Percentiles rank a stretch among this genome's conserved stretches.
These are phyloP conservation scores for Rhinogobius similis DNA, from an alignment of 2,113 vertebrate genomes.

Conservation along the genomic window DNA sequence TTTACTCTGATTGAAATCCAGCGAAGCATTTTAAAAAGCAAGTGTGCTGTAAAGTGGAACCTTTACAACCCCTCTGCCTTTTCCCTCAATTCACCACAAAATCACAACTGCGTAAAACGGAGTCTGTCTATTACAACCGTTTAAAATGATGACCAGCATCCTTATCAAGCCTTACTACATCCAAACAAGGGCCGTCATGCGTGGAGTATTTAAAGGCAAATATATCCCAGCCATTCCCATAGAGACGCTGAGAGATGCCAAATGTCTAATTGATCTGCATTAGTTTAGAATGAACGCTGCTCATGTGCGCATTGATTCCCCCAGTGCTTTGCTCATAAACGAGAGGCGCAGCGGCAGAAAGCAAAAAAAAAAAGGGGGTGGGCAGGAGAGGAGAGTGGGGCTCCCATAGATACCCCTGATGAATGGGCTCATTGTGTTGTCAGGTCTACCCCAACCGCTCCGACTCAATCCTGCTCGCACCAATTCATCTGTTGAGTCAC, in stretches of 20 bases:
- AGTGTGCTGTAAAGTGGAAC: conserved; percentile 15
- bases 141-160: conserved; percentile 22
- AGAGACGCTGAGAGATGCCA: not conserved
- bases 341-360: conserved; percentile 28
- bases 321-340: conserved; percentile 14
- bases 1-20: conserved; percentile 28
- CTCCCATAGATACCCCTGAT: conserved; percentile 45
- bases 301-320: conserved; percentile 9
- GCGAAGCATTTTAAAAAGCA: conserved; percentile 25
- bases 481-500: conserved; percentile 66
- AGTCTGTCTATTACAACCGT: not conserved
- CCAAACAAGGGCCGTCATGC: conserved; percentile 11
- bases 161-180: not conserved
- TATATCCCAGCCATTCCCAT: conserved; percentile 11
- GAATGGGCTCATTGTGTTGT: conserved; percentile 63
- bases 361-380: conserved; percentile 7
- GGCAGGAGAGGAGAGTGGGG: conserved; percentile 17
- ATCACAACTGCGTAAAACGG: not conserved
- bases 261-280: conserved; percentile 5
- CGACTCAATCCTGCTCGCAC: conserved; percentile 29
- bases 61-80: conserved; percentile 18
- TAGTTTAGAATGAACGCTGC: conserved; percentile 19
- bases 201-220: not conserved
- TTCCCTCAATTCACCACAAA: not conserved
- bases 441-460: conserved; percentile 11